These are phyloP conservation scores for Pedionomus torquatus DNA, from an alignment of 2,113 vertebrate genomes.

Conservation along the genomic window DNA sequence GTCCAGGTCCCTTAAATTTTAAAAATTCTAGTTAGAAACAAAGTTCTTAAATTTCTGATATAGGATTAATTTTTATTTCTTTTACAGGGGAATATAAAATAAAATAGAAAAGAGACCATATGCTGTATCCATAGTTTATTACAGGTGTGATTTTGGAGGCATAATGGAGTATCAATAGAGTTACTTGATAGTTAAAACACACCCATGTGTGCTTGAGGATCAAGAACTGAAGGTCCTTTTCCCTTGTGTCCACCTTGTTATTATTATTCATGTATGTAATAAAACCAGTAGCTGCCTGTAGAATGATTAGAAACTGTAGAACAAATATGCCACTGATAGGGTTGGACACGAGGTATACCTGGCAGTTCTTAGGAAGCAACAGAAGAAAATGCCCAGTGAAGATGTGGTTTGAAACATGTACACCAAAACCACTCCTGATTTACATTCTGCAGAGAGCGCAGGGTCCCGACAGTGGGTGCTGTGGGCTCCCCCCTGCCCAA, in stretches of 20 bases:
- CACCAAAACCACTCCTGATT: neutral
- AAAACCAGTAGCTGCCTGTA: neutral
- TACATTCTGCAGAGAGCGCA: neutral
- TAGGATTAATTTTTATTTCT: neutral
- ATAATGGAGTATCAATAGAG: neutral
- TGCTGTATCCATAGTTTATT: neutral
- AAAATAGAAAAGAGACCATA: neutral
- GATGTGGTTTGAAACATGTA: rapidly evolving
- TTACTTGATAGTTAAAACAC: neutral
- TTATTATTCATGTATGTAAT: neutral
- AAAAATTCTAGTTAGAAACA: neutral
- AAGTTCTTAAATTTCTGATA: neutral
- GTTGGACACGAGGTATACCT: neutral
- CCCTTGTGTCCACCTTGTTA: neutral
- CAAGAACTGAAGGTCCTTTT: neutral
- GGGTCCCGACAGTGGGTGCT: rapidly evolving
- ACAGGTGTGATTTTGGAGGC: neutral
- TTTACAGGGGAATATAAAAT: neutral
- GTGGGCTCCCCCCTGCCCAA: rapidly evolving
- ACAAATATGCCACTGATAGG: neutral
- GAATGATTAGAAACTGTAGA: neutral
- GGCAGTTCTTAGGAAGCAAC: neutral
- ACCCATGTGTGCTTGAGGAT: rapidly evolving
- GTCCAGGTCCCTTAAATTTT: neutral
- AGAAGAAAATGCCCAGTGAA: neutral